Conservation (phyloP, 1,140 invertebrate species). For the Brachionus koreanus region DNA sequence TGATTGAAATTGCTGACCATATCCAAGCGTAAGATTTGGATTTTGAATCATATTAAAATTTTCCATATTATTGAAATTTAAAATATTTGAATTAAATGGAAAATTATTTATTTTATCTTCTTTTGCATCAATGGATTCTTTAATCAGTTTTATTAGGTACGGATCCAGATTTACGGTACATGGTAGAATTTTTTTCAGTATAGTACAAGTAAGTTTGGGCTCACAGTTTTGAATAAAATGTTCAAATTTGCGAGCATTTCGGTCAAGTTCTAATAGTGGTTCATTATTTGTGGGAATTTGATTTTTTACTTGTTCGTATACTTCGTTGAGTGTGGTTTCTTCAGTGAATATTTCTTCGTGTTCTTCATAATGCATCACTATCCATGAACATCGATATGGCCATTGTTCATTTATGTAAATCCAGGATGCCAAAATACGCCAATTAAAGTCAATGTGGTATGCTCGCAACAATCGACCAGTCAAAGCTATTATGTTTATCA, state of each 20-base stretch:
- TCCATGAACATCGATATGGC: slow-evolving; percentile 94
- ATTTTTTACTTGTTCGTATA: slow-evolving; percentile 60
- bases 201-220: slow-evolving; percentile 65
- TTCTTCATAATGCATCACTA: slow-evolving; percentile 86
- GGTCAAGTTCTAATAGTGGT: slow-evolving; percentile 80
- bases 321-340: slow-evolving; percentile 69
- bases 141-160: slow-evolving; percentile 88
- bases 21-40: neutral
- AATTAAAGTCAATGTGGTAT: slow-evolving; percentile 97
- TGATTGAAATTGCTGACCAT: slow-evolving; percentile 11
- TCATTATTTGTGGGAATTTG: slow-evolving; percentile 78
- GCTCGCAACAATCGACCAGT: slow-evolving; percentile 90
- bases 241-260: slow-evolving; percentile 87
- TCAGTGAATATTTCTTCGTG: slow-evolving; percentile 82
- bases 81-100: neutral
- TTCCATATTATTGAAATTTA: neutral
- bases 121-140: slow-evolving; percentile 64
- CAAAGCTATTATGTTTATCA: slow-evolving; percentile 96
- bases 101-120: slow-evolving; percentile 10
- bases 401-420: slow-evolving; percentile 97
- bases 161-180: slow-evolving; percentile 95
- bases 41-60: neutral
- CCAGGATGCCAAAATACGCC: slow-evolving; percentile 93
- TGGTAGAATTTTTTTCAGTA: slow-evolving; percentile 87
- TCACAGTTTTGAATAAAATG: slow-evolving; percentile 83